These are phyloP conservation scores for Volucella inanis DNA, from an alignment of 2,888 invertebrate genomes.

Conservation along the genomic window DNA sequence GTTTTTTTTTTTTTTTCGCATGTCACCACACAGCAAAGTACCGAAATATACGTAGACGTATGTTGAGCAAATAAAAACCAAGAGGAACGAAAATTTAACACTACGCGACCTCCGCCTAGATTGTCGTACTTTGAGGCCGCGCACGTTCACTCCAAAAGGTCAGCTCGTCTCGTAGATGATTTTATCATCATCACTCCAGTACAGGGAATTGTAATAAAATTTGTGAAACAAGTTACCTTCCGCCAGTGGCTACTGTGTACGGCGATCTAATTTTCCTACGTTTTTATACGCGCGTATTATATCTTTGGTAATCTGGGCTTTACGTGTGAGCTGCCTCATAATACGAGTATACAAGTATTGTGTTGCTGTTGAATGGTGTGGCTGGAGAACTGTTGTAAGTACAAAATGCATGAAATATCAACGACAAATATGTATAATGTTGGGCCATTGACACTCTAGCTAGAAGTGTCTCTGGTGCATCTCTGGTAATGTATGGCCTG, in stretches of 20 bases:
- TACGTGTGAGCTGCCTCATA: conserved; percentile 67
- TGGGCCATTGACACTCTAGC: conserved; percentile 68
- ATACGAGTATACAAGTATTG: conserved; percentile 4
- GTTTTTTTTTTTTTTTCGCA: conserved; percentile 51
- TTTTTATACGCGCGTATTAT: conserved; percentile 28
- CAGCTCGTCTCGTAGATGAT: conserved; percentile 61
- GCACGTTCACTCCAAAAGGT: conserved; percentile 73
- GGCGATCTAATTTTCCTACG: conserved; percentile 60
- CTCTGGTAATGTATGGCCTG: neutral
- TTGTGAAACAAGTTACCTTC: conserved; percentile 74
- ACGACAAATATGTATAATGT: conserved; percentile 49
- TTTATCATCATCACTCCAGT: conserved; percentile 53
- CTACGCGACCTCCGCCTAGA: conserved; percentile 74
- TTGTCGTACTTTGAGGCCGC: conserved; percentile 74
- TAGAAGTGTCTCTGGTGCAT: neutral
- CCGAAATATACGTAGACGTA: conserved; percentile 49
- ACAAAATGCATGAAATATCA: conserved; percentile 46
- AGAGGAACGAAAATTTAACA: conserved; percentile 29
- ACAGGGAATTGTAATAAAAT: conserved; percentile 74
- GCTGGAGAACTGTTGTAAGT: conserved; percentile 15
- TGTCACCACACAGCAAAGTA: conserved; percentile 70
- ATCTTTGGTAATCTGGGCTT: conserved; percentile 59
- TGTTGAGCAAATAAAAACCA: conserved; percentile 17
- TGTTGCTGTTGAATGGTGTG: conserved; percentile 22
- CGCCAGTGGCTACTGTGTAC: conserved; percentile 48